Evolutionary conservation across 2,888 invertebrate genomes (phyloP).

Genomic region (Hyposoter dolosus): DNA sequence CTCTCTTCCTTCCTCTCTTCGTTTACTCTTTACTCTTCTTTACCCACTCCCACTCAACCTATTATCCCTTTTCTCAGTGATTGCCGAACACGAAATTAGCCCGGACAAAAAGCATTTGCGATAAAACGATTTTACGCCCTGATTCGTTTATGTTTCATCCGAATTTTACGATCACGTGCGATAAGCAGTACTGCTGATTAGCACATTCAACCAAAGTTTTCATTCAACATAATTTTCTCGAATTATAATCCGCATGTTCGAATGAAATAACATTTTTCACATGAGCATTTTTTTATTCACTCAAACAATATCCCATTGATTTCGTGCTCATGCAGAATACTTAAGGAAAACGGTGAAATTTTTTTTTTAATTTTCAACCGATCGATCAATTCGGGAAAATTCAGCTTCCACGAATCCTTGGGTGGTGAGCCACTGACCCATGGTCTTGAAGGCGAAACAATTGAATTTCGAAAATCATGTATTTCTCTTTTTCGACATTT

Average conservation of each 20-base stretch:
- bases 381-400: too few relatives aligned
- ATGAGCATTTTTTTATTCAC: too few relatives aligned
- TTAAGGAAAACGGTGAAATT: too few relatives aligned
- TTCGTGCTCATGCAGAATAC: too few relatives aligned
- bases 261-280: neutral
- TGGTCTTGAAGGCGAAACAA: neutral
- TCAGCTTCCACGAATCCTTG: too few relatives aligned
- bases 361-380: too few relatives aligned
- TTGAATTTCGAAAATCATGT: neutral
- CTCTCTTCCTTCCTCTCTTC: neutral
- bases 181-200: slow-evolving; percentile 12
- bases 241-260: neutral
- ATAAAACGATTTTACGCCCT: slow-evolving; percentile 36
- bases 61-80: slow-evolving; percentile 9
- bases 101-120: slow-evolving; percentile 14
- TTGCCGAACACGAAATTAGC: slow-evolving; percentile 51
- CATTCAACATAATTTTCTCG: neutral
- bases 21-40: neutral
- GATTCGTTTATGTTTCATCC: slow-evolving; percentile 36
- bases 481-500: neutral
- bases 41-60: slow-evolving; percentile 3
- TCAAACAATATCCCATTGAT: too few relatives aligned
- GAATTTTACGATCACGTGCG: neutral
- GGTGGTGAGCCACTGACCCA: too few relatives aligned
- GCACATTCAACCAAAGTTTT: neutral